Conservation (phyloP, 2,113 vertebrate genomes). For the Sphyrna mokarran region DNA sequence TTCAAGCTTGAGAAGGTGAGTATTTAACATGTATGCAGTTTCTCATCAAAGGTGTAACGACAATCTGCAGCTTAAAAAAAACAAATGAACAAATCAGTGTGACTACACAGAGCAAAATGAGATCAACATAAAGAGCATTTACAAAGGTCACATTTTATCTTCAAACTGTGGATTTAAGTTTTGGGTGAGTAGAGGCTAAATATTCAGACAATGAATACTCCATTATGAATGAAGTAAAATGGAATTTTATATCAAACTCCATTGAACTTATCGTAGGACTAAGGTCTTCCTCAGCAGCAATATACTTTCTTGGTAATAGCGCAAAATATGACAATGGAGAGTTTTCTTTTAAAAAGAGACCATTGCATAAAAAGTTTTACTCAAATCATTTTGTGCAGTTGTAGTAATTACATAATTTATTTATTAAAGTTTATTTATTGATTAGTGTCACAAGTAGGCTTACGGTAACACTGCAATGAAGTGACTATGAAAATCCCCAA, state of each 20-base stretch:
- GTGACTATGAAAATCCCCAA: too few species aligned
- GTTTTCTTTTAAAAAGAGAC: not conserved
- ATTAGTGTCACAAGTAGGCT: too few species aligned
- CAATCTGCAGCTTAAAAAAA: not conserved
- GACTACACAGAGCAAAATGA: not conserved
- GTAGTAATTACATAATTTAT: too few species aligned
- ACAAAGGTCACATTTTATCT: not conserved
- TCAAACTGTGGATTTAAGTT: slow-evolving; percentile 6
- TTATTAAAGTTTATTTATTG: too few species aligned
- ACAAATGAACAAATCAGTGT: not conserved
- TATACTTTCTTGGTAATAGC: not conserved
- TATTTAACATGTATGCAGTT: not conserved
- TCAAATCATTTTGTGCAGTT: too few species aligned
- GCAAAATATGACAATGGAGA: not conserved
- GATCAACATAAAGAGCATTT: not conserved
- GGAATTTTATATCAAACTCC: not conserved
- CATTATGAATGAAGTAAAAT: not conserved
- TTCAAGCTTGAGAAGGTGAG: not conserved
- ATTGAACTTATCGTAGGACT: not conserved
- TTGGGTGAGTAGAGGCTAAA: not conserved
- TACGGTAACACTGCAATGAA: too few species aligned
- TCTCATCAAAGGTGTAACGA: not conserved
- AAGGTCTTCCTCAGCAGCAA: not conserved
- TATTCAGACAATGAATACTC: slow-evolving; percentile 11
- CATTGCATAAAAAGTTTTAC: not conserved